Evolutionary conservation across 2,113 vertebrate genomes (phyloP).

Genomic region (Bubo scandiacus): DNA sequence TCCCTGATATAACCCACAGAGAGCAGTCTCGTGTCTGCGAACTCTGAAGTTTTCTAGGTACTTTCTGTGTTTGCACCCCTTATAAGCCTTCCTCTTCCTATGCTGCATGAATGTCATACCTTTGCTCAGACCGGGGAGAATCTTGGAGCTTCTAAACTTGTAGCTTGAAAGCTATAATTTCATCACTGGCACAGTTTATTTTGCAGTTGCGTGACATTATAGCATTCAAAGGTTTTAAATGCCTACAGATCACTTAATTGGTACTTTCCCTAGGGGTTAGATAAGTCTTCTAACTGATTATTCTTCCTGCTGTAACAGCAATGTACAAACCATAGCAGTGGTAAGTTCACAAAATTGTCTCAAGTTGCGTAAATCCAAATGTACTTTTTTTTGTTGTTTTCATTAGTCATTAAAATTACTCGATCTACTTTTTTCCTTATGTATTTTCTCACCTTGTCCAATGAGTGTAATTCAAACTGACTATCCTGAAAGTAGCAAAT

Average conservation of each 20-base stretch:
- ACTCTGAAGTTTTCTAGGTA: not conserved
- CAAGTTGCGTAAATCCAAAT: not conserved
- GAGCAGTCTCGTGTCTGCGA: not conserved
- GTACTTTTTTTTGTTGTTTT: not conserved
- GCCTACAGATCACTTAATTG: not conserved
- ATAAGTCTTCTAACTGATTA: not conserved
- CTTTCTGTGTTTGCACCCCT: not conserved
- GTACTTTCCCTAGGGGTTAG: not conserved
- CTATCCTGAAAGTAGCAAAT: not conserved
- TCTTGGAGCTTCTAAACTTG: not conserved
- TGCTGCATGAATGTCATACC: not conserved
- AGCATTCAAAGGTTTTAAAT: not conserved
- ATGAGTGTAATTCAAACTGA: not conserved
- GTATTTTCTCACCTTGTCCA: not conserved
- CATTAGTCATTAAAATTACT: not conserved
- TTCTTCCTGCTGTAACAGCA: not conserved
- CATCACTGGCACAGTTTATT: not conserved
- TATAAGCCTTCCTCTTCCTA: not conserved
- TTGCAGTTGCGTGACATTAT: not conserved
- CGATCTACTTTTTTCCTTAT: not conserved
- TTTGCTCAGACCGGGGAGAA: not conserved
- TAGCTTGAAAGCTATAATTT: not conserved
- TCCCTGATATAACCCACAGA: not conserved
- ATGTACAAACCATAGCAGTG: not conserved
- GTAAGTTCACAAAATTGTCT: not conserved